Evolutionary conservation across 2,888 invertebrate species (phyloP), one percentile per base, ranked within the genome.

Genomic region (Chrysolina americana): DNA sequence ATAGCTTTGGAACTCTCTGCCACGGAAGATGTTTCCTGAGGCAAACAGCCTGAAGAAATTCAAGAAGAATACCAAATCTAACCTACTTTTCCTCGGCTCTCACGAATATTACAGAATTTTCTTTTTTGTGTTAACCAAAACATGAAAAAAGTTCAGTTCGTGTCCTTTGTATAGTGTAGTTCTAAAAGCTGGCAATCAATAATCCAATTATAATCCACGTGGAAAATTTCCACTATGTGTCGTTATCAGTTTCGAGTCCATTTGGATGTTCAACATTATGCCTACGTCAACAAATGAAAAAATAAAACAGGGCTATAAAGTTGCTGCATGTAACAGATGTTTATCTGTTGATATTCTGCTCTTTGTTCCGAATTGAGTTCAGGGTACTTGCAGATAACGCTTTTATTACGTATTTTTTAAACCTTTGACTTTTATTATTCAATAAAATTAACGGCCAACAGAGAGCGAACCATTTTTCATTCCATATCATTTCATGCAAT

Each of bases 371-470:
- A 59, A 59, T 59, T 36, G 59, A 59, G 59, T 59, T 59, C 59
- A 59, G 59, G 59, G 28, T 59, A 59, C 36, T 59, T 36, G 59
- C 23, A 59, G 59, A 59, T 59, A 59, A 59, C 9, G 59, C 10
- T 59, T 59, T 59, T 59, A 59, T 36, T 59, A 36, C 36, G 36
- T 59, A 59, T 59, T 59, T 59, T 59, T 59, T 8, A n/a, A 59
- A 59, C 59, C n/a, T 59, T 36, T n/a, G 59, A 59, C 59, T 59
- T 59, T 59, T 59, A 59, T 59, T 59, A 59, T 28, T 59, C 59
- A 59, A 59, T 59, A 59, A 59, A 59, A 59, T 11, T 36, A 17
- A 59, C 28, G 15, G 28, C 59, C 36, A 59, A 59, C 36, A 59
- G 15, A 59, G 59, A 59, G 53, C n/a, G 6, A 59, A 23, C 59